Base-by-base conservation (phyloP, 2,888 invertebrate genomes). In the Dromius quadrimaculatus region DNA sequence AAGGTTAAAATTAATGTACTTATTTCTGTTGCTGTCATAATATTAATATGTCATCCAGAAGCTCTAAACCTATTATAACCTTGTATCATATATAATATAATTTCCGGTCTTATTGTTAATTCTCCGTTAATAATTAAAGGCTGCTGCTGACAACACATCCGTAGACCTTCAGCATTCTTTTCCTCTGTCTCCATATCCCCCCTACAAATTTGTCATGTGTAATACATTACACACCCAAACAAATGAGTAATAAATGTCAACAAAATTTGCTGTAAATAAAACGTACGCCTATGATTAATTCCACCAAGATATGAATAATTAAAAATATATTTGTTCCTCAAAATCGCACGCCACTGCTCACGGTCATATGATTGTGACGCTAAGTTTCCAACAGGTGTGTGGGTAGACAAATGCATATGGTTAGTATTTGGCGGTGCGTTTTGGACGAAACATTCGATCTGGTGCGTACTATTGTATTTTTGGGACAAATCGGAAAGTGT, bases 71-170 rank as follows among this genome's bases (percentile, higher is more conserved):
- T 41, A 4, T 19, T 3, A 13, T 6, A 43, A 43, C 43, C 43
- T 43, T 43, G 43, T 43, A 43, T 43, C 43, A 15, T 17, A 43
- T 43, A 43, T 17, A 43, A 43, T 43, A 43, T 43, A 4, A 17
- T 9, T 11, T 17, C 22, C 28, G 11, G 54, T 13, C 54, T 23
- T 6, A n/a, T 54, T 54, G 54, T 54, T 23, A 11, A 54, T 54
- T 15, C 22, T 54, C 54, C 28, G 54, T 59, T 36, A 17, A 34
- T 59, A 59, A 59, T 59, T 59, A 59, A 59, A 34, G 36, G 34
- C 19, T 59, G 59, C 36, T 2, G 2, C 15, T 45, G 22, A 17
- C 63, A 41, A 63, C 63, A 63, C 45, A 63, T 63, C 63, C 63
- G 45, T 17, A 32, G 34, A 23, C 63, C 63, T 63, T 63, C 62